A percentile compares a stretch with the other conserved stretches of the same genome.
Evolutionary conservation across 35 echinoderm and acorn worm species (phyloP).

Genomic region (Apostichopus parvimensis): DNA sequence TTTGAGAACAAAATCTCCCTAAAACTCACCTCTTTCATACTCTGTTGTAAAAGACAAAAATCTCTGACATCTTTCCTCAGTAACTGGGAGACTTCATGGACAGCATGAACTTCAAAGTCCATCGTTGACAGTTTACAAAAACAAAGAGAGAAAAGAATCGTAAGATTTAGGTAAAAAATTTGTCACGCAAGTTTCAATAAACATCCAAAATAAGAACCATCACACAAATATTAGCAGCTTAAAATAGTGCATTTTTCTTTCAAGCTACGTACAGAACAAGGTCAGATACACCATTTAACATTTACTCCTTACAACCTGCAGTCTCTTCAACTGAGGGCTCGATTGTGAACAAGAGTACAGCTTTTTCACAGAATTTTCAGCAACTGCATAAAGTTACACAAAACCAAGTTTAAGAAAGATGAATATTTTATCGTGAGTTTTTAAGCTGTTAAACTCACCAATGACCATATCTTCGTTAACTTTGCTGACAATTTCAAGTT

Average conservation of each 20-base stretch:
- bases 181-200: too few species aligned
- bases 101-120: constrained; percentile 62
- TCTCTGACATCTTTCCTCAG: constrained; percentile 83
- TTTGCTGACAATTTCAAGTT: constrained; percentile 57
- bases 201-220: too few species aligned
- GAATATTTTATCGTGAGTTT: not conserved
- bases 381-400: too few species aligned
- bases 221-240: too few species aligned
- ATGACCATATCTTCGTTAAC: constrained; percentile 32
- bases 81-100: constrained; percentile 89
- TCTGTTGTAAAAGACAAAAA: constrained; percentile 79
- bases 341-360: too few species aligned
- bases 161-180: not conserved
- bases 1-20: too few species aligned
- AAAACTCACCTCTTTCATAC: constrained; percentile 72
- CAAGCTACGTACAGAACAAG: too few species aligned
- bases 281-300: too few species aligned
- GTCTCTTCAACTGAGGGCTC: too few species aligned
- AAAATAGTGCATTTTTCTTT: too few species aligned
- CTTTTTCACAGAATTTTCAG: too few species aligned
- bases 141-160: not conserved
- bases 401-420: not conserved
- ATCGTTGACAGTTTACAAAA: not conserved
- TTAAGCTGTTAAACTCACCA: constrained; percentile 41
- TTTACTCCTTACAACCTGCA: too few species aligned